phyloP scores from a whole-genome alignment of 1,140 invertebrate genomes.

The Saxidomus purpurata region DNA sequence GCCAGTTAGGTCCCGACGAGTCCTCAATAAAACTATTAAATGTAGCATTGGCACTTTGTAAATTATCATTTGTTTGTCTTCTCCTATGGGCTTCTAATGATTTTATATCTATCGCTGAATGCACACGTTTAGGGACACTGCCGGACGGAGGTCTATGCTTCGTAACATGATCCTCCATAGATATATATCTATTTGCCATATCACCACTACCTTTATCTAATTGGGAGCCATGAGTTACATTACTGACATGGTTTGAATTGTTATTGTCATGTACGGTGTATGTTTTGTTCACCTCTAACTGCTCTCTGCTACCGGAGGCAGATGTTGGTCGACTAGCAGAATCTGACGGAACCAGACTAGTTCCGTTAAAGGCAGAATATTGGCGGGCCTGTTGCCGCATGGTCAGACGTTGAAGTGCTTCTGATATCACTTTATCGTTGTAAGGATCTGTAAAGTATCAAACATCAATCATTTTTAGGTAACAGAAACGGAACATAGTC shows the following conservation, averaged over 20 bases:
- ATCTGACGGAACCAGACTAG: slow-evolving; percentile 73
- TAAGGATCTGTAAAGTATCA: slow-evolving; percentile 79
- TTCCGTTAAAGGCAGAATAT: slow-evolving; percentile 82
- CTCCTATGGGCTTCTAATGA: slow-evolving; percentile 36
- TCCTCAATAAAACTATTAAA: slow-evolving; percentile 83
- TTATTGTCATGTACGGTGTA: background rate
- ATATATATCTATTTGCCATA: slow-evolving; percentile 55
- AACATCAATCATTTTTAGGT: no score
- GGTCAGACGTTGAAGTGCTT: slow-evolving; percentile 82
- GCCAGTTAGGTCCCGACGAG: slow-evolving; percentile 70
- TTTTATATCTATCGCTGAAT: slow-evolving; percentile 56
- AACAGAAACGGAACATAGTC: no score
- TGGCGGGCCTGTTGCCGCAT: slow-evolving; percentile 83
- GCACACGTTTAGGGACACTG: slow-evolving; percentile 34
- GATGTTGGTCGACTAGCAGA: slow-evolving; percentile 59
- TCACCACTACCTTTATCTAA: slow-evolving; percentile 52
- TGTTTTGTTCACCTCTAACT: background rate
- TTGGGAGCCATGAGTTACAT: slow-evolving; percentile 18
- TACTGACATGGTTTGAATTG: background rate
- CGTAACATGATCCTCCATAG: slow-evolving; percentile 68
- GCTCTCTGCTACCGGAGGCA: slow-evolving; percentile 24
- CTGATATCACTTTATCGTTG: slow-evolving; percentile 83
- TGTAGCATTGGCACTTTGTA: slow-evolving; percentile 80
- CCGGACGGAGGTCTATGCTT: slow-evolving; percentile 68
- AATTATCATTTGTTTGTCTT: slow-evolving; percentile 73